These are phyloP conservation scores for Drosophila takahashii DNA, from an alignment of 1,140 invertebrate genomes.

Conservation along the genomic window DNA sequence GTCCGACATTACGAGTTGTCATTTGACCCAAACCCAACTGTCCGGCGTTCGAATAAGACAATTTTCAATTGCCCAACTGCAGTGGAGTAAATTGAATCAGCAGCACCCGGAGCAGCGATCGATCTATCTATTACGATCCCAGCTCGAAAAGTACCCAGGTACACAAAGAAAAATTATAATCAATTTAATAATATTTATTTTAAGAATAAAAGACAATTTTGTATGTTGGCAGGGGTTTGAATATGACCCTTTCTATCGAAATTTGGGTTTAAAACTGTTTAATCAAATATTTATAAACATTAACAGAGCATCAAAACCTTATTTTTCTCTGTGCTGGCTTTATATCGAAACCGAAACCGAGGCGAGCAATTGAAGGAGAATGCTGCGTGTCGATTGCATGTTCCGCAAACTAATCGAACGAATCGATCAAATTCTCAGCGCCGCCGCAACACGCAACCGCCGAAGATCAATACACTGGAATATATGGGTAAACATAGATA, in stretches of 20 bases:
- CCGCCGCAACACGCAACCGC: slow-evolving; percentile 69
- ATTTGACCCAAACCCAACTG: slow-evolving; percentile 73
- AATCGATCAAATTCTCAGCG: slow-evolving; percentile 82
- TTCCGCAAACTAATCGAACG: slow-evolving; percentile 82
- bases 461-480: slow-evolving; percentile 6
- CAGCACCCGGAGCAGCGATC: slow-evolving; percentile 50
- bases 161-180: background rate
- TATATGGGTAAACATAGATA: background rate
- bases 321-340: background rate
- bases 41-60: slow-evolving; percentile 75
- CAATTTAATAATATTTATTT: background rate
- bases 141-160: background rate
- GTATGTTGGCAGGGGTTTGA: too few species aligned
- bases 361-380: slow-evolving; percentile 71
- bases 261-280: too few species aligned
- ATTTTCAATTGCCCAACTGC: slow-evolving; percentile 79
- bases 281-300: too few species aligned
- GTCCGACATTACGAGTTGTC: slow-evolving; percentile 78
- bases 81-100: slow-evolving; percentile 74
- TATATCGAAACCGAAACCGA: slow-evolving; percentile 18
- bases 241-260: too few species aligned
- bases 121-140: slow-evolving; percentile 22
- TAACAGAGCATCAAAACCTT: too few species aligned
- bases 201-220: too few species aligned
- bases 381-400: slow-evolving; percentile 83